These are phyloP conservation scores for Mycogona germanica DNA, from an alignment of 2,888 invertebrate genomes.

Conservation along the genomic window DNA sequence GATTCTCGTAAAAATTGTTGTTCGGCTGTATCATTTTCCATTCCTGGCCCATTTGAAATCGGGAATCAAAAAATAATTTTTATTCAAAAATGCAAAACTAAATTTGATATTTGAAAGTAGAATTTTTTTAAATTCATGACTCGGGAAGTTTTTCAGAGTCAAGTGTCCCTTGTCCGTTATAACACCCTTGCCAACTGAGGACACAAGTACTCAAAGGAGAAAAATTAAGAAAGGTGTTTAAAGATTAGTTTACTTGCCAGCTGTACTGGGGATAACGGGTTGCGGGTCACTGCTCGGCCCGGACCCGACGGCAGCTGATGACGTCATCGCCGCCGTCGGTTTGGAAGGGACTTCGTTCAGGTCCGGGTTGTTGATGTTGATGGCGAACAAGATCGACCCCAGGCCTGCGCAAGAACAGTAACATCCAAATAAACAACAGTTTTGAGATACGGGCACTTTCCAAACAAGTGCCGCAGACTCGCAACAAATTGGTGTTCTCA, in stretches of 20 bases:
- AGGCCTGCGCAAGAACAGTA: constrained; percentile 45
- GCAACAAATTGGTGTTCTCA: too few species aligned
- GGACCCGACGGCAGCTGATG: constrained; percentile 35
- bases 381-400: constrained; percentile 80
- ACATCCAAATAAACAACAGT: constrained; percentile 5
- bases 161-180: too few species aligned
- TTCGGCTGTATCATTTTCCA: background rate
- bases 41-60: background rate
- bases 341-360: constrained; percentile 38
- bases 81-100: too few species aligned
- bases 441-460: background rate
- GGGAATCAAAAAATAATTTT: too few species aligned
- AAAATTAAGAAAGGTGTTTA: background rate
- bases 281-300: constrained; percentile 37
- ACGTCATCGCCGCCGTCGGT: background rate
- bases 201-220: too few species aligned
- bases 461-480: background rate
- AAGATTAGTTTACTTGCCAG: background rate
- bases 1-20: too few species aligned
- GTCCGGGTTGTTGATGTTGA: constrained; percentile 76
- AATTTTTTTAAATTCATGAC: too few species aligned
- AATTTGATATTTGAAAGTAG: too few species aligned
- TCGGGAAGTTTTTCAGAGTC: too few species aligned
- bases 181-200: too few species aligned
- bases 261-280: constrained; percentile 51